Conservation (phyloP, 2,113 vertebrate genomes). For the Bettongia penicillata region DNA sequence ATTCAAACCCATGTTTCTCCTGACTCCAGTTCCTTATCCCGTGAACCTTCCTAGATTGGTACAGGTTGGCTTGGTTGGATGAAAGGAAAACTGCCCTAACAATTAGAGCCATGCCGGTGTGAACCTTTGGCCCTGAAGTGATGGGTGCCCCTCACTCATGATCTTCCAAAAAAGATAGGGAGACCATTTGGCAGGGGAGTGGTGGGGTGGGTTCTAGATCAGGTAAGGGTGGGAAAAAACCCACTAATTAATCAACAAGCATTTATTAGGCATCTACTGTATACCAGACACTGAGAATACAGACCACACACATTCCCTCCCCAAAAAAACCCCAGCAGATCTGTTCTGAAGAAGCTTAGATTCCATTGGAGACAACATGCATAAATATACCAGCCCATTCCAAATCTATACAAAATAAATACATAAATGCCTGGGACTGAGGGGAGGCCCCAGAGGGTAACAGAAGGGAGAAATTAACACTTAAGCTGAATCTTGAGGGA, state of each 20-base stretch:
- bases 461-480: neutral
- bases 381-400: neutral
- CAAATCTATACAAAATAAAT: neutral
- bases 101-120: too few species aligned
- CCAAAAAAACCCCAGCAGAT: too few species aligned
- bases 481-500: neutral
- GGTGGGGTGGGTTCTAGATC: neutral
- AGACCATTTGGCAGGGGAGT: neutral
- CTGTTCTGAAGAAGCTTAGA: neutral
- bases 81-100: neutral
- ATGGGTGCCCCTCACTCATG: neutral
- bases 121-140: neutral
- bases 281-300: neutral
- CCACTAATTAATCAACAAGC: neutral
- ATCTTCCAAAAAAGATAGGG: neutral
- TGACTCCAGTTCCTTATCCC: neutral
- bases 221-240: neutral
- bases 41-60: neutral
- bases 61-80: neutral
- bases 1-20: neutral
- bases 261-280: neutral
- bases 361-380: neutral
- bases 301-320: neutral
- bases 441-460: neutral
- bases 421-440: neutral